Evolutionary conservation across 2,888 invertebrate species (phyloP).

Genomic region (Trachelus stipa): DNA sequence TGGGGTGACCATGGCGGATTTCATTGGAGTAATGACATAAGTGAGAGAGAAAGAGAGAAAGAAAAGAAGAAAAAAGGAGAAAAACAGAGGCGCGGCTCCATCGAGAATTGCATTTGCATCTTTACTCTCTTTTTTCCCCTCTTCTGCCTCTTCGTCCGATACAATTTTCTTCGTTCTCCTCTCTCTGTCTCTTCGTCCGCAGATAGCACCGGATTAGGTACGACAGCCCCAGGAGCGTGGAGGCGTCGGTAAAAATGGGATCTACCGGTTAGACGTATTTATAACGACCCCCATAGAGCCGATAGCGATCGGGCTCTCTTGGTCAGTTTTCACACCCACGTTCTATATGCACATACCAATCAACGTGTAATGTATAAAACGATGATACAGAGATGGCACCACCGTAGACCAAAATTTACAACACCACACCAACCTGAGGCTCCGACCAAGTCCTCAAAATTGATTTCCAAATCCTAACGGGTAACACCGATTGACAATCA

Average conservation of each 20-base stretch:
- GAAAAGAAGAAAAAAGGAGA: constrained; percentile 9
- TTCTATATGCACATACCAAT: neutral
- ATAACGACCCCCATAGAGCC: neutral
- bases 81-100: neutral
- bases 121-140: constrained; percentile 2
- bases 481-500: neutral
- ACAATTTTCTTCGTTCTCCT: no score
- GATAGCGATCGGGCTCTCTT: neutral
- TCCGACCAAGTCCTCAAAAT: neutral
- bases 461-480: neutral
- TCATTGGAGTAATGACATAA: constrained; percentile 24
- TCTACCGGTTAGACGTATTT: neutral
- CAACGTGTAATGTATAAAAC: neutral
- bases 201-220: neutral
- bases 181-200: neutral
- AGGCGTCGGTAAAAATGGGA: neutral
- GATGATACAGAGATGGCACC: neutral
- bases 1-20: neutral
- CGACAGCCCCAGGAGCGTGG: neutral
- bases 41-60: constrained; percentile 15
- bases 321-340: neutral
- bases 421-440: neutral
- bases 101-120: constrained; percentile 2
- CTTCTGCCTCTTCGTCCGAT: neutral
- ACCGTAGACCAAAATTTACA: neutral